Percentiles rank a stretch among this genome's conserved stretches.
These are phyloP conservation scores for Notodonta ziczac DNA, from an alignment of 2,888 invertebrate species.

Conservation along the genomic window DNA sequence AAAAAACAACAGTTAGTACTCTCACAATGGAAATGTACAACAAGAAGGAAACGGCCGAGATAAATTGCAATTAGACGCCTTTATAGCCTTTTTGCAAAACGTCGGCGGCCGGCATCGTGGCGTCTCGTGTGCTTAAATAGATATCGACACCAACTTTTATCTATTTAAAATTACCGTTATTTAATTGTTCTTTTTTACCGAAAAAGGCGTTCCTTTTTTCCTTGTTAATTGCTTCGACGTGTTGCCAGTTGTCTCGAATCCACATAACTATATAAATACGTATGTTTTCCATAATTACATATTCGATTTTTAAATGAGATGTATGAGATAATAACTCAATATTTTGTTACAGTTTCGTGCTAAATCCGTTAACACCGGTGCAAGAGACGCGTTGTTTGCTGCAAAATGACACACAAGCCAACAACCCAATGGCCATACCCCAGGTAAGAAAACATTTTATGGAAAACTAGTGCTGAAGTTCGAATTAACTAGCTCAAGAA, in stretches of 20 bases:
- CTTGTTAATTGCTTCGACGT: constrained; percentile 15
- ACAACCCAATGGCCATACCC: constrained; percentile 93
- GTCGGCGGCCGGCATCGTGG: constrained; percentile 21
- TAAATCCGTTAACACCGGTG: constrained; percentile 95
- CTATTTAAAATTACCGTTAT: constrained; percentile 30
- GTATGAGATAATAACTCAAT: neutral
- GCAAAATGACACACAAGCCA: constrained; percentile 96
- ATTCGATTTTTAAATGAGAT: too few relatives aligned
- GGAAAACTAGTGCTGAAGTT: too few relatives aligned
- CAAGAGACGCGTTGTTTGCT: constrained; percentile 96
- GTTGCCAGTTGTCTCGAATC: constrained; percentile 9
- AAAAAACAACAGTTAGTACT: constrained; percentile 41
- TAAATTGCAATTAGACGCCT: constrained; percentile 49
- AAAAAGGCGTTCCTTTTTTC: constrained; percentile 5
- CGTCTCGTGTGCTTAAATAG: constrained; percentile 21
- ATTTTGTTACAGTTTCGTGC: constrained; percentile 90
- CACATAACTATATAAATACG: neutral
- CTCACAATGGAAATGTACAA: constrained; percentile 36
- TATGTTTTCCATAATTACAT: too few relatives aligned
- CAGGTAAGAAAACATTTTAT: constrained; percentile 69
- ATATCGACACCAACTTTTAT: constrained; percentile 24
- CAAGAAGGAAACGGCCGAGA: constrained; percentile 36
- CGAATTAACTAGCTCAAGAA: neutral
- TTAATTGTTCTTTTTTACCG: constrained; percentile 26
- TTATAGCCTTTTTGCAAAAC: constrained; percentile 31